Evolutionary conservation across 2,113 vertebrate species (phyloP).

Genomic region (Patagioenas fasciata): DNA sequence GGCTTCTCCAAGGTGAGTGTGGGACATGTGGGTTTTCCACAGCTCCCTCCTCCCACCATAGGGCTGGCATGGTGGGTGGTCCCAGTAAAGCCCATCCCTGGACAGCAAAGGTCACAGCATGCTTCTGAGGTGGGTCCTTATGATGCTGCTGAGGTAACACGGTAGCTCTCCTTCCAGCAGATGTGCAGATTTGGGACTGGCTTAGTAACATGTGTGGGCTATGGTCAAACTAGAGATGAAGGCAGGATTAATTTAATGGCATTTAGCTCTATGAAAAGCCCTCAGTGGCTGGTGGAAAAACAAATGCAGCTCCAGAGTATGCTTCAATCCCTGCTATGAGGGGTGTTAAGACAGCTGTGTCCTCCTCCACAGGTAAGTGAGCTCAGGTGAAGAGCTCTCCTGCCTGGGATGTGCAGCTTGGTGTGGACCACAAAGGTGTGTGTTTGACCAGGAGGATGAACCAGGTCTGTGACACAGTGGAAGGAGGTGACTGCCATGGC

Average conservation of each 20-base stretch:
- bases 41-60: background rate
- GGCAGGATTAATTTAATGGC: background rate
- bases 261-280: background rate
- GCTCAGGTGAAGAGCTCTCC: background rate
- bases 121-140: background rate
- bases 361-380: fast-evolving
- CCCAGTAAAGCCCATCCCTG: background rate
- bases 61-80: background rate
- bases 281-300: background rate
- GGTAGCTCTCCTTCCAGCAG: background rate
- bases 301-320: background rate
- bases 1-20: fast-evolving
- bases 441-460: background rate
- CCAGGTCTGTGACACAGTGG: background rate
- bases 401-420: fast-evolving
- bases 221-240: background rate
- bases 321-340: background rate
- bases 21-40: background rate
- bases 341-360: background rate
- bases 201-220: background rate
- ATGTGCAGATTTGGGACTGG: background rate
- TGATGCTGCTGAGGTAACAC: fast-evolving
- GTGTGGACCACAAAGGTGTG: background rate
- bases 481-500: background rate
- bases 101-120: background rate